phyloP scores from a whole-genome alignment of 2,797 vertebrate species.

The Xiphophorus birchmanni region DNA sequence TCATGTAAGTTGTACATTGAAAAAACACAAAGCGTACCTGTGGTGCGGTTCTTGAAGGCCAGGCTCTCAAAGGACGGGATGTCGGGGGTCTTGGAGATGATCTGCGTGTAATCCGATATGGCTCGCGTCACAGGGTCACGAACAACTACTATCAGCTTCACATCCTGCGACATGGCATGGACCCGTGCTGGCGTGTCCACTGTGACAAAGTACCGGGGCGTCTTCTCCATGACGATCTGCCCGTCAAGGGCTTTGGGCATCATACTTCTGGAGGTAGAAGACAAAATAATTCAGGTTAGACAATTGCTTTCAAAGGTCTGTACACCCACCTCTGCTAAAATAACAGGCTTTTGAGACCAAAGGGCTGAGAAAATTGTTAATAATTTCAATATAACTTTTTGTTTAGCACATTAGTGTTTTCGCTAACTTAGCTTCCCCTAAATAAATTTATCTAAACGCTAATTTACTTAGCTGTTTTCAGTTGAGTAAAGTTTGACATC shows the following conservation, averaged over 20 bases:
- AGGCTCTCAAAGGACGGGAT: constrained; percentile 83
- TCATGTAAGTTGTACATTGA: background rate
- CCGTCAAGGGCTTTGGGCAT: constrained; percentile 87
- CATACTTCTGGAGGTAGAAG: constrained; percentile 74
- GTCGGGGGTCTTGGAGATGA: constrained; percentile 83
- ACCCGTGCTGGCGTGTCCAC: constrained; percentile 82
- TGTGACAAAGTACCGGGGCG: constrained; percentile 84
- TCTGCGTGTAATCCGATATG: constrained; percentile 87
- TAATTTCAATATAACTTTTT: background rate
- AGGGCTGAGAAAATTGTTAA: background rate
- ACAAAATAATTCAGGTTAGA: background rate
- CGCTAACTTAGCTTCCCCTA: background rate
- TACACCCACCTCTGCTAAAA: too few relatives aligned
- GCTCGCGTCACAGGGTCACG: constrained; percentile 85
- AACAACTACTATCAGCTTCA: constrained; percentile 86
- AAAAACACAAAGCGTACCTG: constrained; percentile 34
- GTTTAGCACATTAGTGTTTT: background rate
- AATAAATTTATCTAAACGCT: background rate
- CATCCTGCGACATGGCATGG: constrained; percentile 80
- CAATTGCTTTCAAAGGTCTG: too few relatives aligned
- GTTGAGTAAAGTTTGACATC: too few relatives aligned
- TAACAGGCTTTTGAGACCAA: background rate
- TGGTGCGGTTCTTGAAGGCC: constrained; percentile 82
- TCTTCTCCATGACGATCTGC: constrained; percentile 88
- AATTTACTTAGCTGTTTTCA: background rate